These are phyloP conservation scores for Tachina grossa DNA, from an alignment of 2,888 invertebrate genomes.

Conservation along the genomic window DNA sequence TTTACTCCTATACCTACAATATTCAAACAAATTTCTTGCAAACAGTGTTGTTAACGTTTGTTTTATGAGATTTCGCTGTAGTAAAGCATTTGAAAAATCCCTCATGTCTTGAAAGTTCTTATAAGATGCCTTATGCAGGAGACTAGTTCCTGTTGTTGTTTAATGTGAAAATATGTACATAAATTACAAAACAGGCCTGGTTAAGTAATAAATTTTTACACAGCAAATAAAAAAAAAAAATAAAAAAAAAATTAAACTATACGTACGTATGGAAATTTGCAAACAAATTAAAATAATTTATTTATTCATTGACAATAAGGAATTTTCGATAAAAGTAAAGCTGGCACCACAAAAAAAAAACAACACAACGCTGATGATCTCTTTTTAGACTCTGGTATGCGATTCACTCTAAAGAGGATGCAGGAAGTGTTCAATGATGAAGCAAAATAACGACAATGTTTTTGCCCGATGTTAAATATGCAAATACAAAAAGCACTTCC, in stretches of 20 bases:
- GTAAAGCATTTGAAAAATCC: too few relatives aligned
- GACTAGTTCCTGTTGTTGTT: conserved; percentile 8
- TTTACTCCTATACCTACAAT: too few relatives aligned
- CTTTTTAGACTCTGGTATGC: background rate
- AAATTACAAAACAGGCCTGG: conserved; percentile 53
- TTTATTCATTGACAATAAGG: conserved; percentile 39
- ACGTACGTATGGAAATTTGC: background rate
- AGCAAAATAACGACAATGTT: too few relatives aligned
- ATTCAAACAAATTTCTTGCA: too few relatives aligned
- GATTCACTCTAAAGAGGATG: too few relatives aligned
- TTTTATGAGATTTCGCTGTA: too few relatives aligned
- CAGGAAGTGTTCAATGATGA: too few relatives aligned
- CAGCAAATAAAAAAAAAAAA: conserved; percentile 36
- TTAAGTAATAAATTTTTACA: conserved; percentile 55
- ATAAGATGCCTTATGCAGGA: too few relatives aligned
- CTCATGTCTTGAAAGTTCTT: too few relatives aligned
- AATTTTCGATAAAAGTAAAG: conserved; percentile 8
- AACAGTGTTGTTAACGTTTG: too few relatives aligned
- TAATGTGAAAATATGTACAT: conserved; percentile 45
- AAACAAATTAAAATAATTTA: conserved; percentile 54
- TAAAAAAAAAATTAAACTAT: background rate
- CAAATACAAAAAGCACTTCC: too few relatives aligned
- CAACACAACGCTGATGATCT: background rate
- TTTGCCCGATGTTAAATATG: too few relatives aligned
- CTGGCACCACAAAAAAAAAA: background rate